Conservation (phyloP, 2,888 invertebrate species). For the Trissolcus brochymenae region DNA sequence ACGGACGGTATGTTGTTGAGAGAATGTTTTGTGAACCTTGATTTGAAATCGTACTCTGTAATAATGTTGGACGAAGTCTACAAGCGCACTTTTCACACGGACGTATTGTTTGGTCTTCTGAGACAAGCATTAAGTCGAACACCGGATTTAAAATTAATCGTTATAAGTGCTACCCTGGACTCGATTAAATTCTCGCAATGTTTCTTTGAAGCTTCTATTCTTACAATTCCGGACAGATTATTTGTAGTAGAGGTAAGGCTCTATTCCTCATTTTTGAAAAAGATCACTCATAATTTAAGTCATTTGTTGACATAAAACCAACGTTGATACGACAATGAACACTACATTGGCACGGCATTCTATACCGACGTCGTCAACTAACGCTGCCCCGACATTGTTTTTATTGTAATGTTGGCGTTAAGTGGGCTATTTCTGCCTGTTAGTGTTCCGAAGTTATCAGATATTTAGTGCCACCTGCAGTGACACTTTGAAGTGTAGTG, state of each 20-base stretch:
- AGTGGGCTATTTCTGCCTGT: too few species aligned
- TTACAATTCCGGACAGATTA: slow-evolving; percentile 97
- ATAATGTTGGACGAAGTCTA: slow-evolving; percentile 99
- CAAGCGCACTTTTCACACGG: slow-evolving; percentile 98
- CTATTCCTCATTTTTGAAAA: not conserved
- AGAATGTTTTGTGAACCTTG: slow-evolving; percentile 97
- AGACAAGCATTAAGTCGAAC: slow-evolving; percentile 94
- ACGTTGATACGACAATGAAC: too few species aligned
- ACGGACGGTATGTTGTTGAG: slow-evolving; percentile 99
- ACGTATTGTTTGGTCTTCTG: slow-evolving; percentile 94
- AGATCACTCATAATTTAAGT: not conserved
- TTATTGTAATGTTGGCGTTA: too few species aligned
- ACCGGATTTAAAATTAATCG: slow-evolving; percentile 96
- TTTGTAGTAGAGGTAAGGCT: slow-evolving; percentile 91
- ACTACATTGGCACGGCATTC: too few species aligned
- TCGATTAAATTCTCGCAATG: slow-evolving; percentile 99
- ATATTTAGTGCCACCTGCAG: too few species aligned
- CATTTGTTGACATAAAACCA: too few species aligned
- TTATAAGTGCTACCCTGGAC: slow-evolving; percentile 98
- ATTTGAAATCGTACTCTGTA: slow-evolving; percentile 92
- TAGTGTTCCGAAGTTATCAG: too few species aligned
- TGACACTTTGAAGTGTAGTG: too few species aligned
- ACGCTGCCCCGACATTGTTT: too few species aligned
- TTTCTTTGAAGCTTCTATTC: slow-evolving; percentile 98
- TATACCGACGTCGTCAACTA: too few species aligned